These are phyloP conservation scores for Papilio dardanus DNA, from an alignment of 1,140 invertebrate genomes.

Conservation along the genomic window DNA sequence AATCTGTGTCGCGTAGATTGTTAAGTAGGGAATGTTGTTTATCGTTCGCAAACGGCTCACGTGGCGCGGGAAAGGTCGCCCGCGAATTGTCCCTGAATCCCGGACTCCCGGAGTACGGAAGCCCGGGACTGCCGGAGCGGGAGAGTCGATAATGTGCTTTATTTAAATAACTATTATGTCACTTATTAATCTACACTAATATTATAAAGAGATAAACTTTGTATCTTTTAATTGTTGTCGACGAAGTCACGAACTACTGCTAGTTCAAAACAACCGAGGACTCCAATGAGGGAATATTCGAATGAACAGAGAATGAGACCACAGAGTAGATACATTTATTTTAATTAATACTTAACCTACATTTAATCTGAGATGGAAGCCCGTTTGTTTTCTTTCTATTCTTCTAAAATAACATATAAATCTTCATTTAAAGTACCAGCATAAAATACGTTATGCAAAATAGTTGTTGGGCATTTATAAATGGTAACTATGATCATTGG, in stretches of 20 bases:
- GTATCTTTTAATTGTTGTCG: too few species aligned
- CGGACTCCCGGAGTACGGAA: not conserved
- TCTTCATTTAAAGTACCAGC: too few species aligned
- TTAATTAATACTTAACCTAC: too few species aligned
- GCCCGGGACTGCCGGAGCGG: not conserved
- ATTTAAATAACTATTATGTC: too few species aligned
- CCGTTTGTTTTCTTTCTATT: too few species aligned
- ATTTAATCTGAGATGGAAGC: too few species aligned
- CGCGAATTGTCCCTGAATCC: not conserved
- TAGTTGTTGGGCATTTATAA: not conserved
- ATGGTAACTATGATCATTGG: not conserved
- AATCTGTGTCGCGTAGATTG: conserved; percentile 12
- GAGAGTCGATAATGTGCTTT: not conserved
- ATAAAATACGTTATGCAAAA: not conserved
- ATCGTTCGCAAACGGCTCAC: not conserved
- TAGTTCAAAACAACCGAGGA: too few species aligned
- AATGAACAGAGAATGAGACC: too few species aligned
- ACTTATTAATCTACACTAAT: not conserved
- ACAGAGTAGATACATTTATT: too few species aligned
- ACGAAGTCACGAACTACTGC: too few species aligned
- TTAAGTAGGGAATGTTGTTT: conserved; percentile 11
- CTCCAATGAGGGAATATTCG: too few species aligned
- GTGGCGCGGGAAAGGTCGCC: not conserved
- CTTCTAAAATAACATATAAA: too few species aligned
- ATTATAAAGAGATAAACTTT: not conserved